These are phyloP conservation scores for Tetragonisca angustula DNA, from an alignment of 2,888 invertebrate species.

Conservation along the genomic window DNA sequence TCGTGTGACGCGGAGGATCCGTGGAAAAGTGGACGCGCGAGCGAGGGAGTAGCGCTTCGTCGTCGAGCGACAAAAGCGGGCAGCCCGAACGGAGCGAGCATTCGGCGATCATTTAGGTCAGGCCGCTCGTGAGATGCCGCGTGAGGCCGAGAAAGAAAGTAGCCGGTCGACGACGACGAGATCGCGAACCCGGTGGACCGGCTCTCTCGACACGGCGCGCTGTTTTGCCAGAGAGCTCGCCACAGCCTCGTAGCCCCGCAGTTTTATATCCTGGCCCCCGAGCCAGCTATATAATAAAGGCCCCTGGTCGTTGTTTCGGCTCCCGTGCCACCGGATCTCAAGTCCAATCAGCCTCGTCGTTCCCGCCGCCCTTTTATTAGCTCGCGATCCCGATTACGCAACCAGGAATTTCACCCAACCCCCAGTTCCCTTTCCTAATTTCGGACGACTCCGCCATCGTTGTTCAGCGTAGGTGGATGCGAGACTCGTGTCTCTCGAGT, in stretches of 20 bases:
- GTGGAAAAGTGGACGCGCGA: not conserved
- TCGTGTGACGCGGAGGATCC: too few relatives aligned
- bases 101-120: constrained; percentile 69
- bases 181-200: constrained; percentile 66
- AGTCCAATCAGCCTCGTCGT: too few relatives aligned
- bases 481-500: too few relatives aligned
- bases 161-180: constrained; percentile 49
- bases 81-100: constrained; percentile 53
- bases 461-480: not conserved
- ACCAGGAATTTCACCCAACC: constrained; percentile 15
- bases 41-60: constrained; percentile 19
- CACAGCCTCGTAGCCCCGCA: constrained; percentile 61
- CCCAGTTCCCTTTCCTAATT: not conserved
- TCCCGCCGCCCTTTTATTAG: constrained; percentile 39
- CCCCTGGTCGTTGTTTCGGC: too few relatives aligned
- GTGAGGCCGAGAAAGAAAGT: constrained; percentile 61
- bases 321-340: not conserved
- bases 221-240: constrained; percentile 63
- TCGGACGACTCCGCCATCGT: not conserved
- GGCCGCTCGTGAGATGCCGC: constrained; percentile 60
- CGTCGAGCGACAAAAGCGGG: constrained; percentile 55
- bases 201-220: constrained; percentile 56
- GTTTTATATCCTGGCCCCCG: constrained; percentile 71
- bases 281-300: too few relatives aligned
- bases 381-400: constrained; percentile 19